Percentiles rank a stretch among this genome's conserved stretches.
Conservation (phyloP, 2,113 vertebrate species). For the Rhabdornis inornatus region DNA sequence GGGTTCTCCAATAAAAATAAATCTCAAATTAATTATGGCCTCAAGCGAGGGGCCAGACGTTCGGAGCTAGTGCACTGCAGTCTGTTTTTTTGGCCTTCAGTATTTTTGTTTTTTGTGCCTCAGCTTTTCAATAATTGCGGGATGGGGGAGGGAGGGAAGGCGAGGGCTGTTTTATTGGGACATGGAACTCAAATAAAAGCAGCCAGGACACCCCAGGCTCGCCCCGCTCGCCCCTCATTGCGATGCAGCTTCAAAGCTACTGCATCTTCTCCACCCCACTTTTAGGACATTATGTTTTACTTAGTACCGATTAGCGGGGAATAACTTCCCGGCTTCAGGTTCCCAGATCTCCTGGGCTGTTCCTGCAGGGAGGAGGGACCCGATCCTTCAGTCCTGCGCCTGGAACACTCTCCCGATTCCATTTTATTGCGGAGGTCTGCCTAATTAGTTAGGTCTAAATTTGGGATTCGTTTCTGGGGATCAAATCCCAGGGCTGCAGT, state of each 20-base stretch:
- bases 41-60: constrained; percentile 92
- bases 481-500: not conserved
- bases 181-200: constrained; percentile 14
- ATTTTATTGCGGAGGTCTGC: not conserved
- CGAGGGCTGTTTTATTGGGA: not conserved
- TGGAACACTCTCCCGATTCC: not conserved
- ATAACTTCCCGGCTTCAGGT: not conserved
- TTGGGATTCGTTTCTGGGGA: not conserved
- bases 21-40: constrained; percentile 99
- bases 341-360: not conserved
- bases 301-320: not conserved
- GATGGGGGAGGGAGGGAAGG: not conserved
- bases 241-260: constrained; percentile 3
- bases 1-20: constrained; percentile 99
- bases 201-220: not conserved
- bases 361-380: not conserved
- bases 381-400: not conserved
- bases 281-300: not conserved
- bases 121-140: constrained; percentile 42
- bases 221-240: not conserved
- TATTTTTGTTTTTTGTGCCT: constrained; percentile 71
- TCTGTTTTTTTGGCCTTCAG: constrained; percentile 77
- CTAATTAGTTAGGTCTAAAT: not conserved
- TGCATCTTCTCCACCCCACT: not conserved
- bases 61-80: constrained; percentile 85